Evolutionary conservation across 2,888 invertebrate genomes (phyloP), one percentile per base, ranked within the genome.

Genomic region (Halictus quadricinctus): DNA sequence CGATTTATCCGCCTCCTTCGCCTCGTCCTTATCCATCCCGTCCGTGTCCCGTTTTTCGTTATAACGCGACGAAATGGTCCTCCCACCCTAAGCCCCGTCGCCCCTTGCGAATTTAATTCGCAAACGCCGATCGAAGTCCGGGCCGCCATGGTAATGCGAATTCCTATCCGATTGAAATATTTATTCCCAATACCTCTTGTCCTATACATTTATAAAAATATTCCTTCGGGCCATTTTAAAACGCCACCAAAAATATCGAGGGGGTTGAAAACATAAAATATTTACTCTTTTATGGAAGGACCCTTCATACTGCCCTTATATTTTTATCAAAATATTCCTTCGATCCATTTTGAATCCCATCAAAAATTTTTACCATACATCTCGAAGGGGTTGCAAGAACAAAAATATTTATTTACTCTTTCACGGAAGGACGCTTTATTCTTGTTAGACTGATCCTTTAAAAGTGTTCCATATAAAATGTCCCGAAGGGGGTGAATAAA

Each of bases 1-100:
- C 70, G 84, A 85, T 80, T 76, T 66, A 75, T 54, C 74, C 70
- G 80, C 60, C 72, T 48, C 50, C 21, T 66, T 72, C 72, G 13
- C 3, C 15, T 66, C 60, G 43, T 36, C 60, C 15, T 64, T 46
- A 36, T 64, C 18, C 58, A 64, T 21, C 46, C 48, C 58, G 10
- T 2, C 13, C 13, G 6, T 3, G 43, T 77, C 25, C 66, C 48
- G 60, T 76, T 81, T 76, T 41, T 66, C 72, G 48, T 43, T 54
- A 77, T 69, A 76, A 80, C 78, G 50, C 86, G 75, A 77, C 72
- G n/a, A 36, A 41, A 54, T 36, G 7, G 29, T 13, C 15, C 15
- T 54, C 10, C 36, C 46, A 10, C 79, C 29, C 78, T 36, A 15
- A 66, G 10, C 66, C 29, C 29, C 73, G 60, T 70, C 36, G 58